These are phyloP conservation scores for Eupeodes luniger DNA, from an alignment of 2,888 invertebrate species.

Conservation along the genomic window DNA sequence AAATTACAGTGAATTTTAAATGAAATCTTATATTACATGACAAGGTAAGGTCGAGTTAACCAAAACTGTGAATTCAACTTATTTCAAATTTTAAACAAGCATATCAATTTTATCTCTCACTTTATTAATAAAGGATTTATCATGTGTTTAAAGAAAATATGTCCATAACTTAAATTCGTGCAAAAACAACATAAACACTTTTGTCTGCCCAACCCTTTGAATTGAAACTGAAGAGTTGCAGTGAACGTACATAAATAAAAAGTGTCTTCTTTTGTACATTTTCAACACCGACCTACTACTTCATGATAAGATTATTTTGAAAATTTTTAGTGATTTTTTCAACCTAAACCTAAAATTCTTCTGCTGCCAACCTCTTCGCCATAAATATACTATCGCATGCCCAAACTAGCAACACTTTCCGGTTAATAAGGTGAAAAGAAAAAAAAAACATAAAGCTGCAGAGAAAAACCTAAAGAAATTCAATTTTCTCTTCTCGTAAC, in stretches of 20 bases:
- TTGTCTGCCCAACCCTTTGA: slow-evolving; percentile 47
- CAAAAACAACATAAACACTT: neutral
- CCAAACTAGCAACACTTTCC: slow-evolving; percentile 43
- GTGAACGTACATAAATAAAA: slow-evolving; percentile 20
- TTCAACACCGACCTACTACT: neutral
- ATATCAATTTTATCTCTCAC: neutral
- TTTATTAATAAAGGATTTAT: too few relatives aligned
- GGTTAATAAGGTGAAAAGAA: slow-evolving; percentile 46
- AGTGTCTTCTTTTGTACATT: neutral
- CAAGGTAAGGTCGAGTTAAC: neutral
- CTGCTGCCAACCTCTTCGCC: slow-evolving; percentile 24
- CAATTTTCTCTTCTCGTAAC: slow-evolving; percentile 36
- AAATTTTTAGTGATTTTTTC: neutral
- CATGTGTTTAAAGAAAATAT: neutral
- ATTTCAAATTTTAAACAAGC: neutral
- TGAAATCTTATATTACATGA: slow-evolving; percentile 29
- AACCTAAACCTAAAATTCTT: slow-evolving; percentile 14
- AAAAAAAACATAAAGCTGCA: slow-evolving; percentile 19
- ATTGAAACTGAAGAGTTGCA: neutral
- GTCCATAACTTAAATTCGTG: neutral
- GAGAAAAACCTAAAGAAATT: slow-evolving; percentile 32
- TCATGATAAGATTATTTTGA: neutral
- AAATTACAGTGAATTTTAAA: slow-evolving; percentile 25
- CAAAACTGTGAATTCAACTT: neutral
- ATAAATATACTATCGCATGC: slow-evolving; percentile 42